Base-by-base conservation (phyloP, 2,888 invertebrate genomes). In the Drosophila ustulata region DNA sequence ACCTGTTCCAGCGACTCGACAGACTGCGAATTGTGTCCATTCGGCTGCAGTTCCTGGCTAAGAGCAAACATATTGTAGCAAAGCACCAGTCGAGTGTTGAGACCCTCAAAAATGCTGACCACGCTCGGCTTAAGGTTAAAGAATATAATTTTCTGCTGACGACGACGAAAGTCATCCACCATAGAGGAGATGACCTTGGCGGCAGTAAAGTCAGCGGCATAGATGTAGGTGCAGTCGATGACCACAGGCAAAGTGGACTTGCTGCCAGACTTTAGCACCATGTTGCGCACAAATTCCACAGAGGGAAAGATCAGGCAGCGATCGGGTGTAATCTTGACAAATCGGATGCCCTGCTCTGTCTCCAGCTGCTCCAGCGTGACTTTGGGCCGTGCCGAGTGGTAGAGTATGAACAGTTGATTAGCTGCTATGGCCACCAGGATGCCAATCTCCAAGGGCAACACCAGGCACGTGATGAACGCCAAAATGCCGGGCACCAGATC, bases 291-390 rank as follows among this genome's bases (percentile, higher is more conserved):
- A 93, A 97, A 97, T 91, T 97, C 97, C 62, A 97, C 96, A 0
- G 97, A 97, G 18, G 98, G 97, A 93, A 97, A 98, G 91, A 97
- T 97, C 41, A 98, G 94, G 91, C 97, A 97, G 74, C 97, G 95
- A 92, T 97, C 97, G 7, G 97, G 97, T 34, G 96, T 97, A 71
- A 97, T 93, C 94, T 96, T 95, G 46, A 97, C 93, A 92, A 96
- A 97, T 84, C 96, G 95, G 39, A 94, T 93, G 59, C 96, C 96
- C 50, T 93, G 93, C 70, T 93, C 93, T 94, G 96, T 94, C 81
- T 94, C 94, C 51, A 96, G 93, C 90, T 95, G 94, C 92, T 97
- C 96, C 32, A 97, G 94, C 13, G 94, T 94, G 78, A 98, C 95
- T 92, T 97, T 97, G 39, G 97, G 97, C 65, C 97, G 93, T 0